Base-by-base conservation (phyloP, 2,797 vertebrate species). In the Sparus aurata region DNA sequence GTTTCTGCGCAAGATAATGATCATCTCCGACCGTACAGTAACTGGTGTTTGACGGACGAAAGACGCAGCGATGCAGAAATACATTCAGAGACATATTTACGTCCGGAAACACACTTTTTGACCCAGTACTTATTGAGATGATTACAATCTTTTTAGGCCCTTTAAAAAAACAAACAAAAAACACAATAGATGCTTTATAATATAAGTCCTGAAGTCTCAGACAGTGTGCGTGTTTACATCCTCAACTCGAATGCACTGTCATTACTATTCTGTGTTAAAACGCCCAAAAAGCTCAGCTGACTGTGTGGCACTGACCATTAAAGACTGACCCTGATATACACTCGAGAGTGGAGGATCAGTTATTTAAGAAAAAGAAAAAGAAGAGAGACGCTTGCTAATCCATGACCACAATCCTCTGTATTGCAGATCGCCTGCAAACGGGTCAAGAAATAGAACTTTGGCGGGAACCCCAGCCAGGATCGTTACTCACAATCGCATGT, bases 401-500 rank as follows among this genome's bases (percentile, higher is more conserved):
- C 68, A 73, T 81, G 64, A 69, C 70, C 61, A 80, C 73, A 79
- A 80, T 82, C 34, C 61, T 54, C 20, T 53, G 20, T 58, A 25
- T 68, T 68, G 50, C n/a, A 15, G 59, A 43, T 60, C 25, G 49
- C 55, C 53, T 77, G 79, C 78, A 77, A 93, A 27, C 3, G 27
- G 52, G 82, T 85, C 77, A 88, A 81, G 34, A 82, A 83, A 66
- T 57, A 79, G 72, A 70, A 66, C 69, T 60, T 60, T 6, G 68
- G 54, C 45, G 30, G 72, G 43, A 83, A 78, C 8, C 17, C 12
- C 27, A 18, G 82, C 72, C 77, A 74, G 63, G 65, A 87, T 83
- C 38, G 16, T 86, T 83, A 79, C 80, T 75, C 80, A 71, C 63
- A 84, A 89, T 92, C 85, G 75, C 75, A 84, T 82, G 80, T 91